Evolutionary conservation across 2,113 vertebrate genomes (phyloP), one percentile per base, ranked within the genome.

Genomic region (Plestiodon gilberti): DNA sequence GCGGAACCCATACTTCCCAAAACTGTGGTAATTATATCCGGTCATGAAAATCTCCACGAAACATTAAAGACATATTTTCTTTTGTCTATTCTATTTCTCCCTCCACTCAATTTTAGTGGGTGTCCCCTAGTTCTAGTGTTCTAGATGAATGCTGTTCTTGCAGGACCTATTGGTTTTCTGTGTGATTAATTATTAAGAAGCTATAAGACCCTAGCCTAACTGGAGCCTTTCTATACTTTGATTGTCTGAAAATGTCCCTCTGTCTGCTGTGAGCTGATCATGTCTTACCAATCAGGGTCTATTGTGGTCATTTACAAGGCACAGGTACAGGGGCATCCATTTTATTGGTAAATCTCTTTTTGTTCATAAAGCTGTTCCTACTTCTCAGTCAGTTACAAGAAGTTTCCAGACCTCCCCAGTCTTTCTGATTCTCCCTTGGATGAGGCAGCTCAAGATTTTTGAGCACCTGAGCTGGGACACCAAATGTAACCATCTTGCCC

Each of bases 161-260:
- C 4, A 92, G 87, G 88, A 88, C 90, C 85, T 70, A 90, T 89
- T 93, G 91, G 89, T 64, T 80, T 64, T 43, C 61, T 43, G 40
- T 80, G 78, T 25, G 93, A 91, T 83, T 4, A 52, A 23, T 43
- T 52, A n/a, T 70, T 73, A 14, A n/a, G 30, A 30, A 81, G 18
- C 10, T 33, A 18, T 18, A 23, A n/a, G 11, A 23, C 1, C 59
- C 28, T 25, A 30, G 55, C 7, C n/a, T 1, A 62, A 33, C 69
- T n/a, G 30, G 80, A n/a, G 55, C n/a, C 76, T 43, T 23, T 61
- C 33, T 15, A 8, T 61, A 33, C 3, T 25, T 7, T 38, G 18
- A 57, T 25, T 33, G 33, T 11, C 73, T 78, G 75, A 20, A 57
- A 38, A n/a, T 2, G 20, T 23, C 8, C 33, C 70, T 40, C 6